These are phyloP conservation scores for Pseudobourletiella spinata DNA, from an alignment of 1,140 invertebrate genomes.

Conservation along the genomic window DNA sequence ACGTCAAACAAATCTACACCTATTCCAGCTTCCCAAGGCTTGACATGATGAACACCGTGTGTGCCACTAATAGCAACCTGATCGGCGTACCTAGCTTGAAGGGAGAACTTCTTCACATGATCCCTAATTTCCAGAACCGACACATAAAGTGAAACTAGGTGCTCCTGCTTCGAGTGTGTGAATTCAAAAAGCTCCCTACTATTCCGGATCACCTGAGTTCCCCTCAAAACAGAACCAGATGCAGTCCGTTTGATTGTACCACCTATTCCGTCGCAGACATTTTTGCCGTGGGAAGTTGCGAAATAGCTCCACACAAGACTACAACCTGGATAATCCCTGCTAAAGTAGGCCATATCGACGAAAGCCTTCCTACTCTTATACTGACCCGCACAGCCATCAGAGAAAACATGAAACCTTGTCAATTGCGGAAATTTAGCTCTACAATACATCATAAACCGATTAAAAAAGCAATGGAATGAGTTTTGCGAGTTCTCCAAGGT, in stretches of 20 bases:
- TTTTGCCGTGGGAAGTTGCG: not conserved
- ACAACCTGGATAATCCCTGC: not conserved
- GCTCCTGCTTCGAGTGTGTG: not conserved
- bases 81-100: not conserved
- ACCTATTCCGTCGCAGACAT: not conserved
- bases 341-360: not conserved
- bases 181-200: not conserved
- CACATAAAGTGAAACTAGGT: not conserved
- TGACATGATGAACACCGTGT: not conserved
- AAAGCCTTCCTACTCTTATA: not conserved
- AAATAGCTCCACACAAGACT: not conserved
- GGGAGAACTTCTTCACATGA: not conserved
- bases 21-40: not conserved
- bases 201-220: not conserved
- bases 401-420: not conserved
- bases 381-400: not conserved
- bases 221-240: not conserved
- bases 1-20: not conserved
- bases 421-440: not conserved
- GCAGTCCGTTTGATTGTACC: not conserved
- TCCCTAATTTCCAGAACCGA: not conserved
- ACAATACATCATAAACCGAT: not conserved
- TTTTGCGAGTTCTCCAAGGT: not conserved
- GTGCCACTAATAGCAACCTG: not conserved
- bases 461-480: not conserved